Base-by-base conservation (phyloP, 2,797 vertebrate genomes). In the Tapirus indicus region DNA sequence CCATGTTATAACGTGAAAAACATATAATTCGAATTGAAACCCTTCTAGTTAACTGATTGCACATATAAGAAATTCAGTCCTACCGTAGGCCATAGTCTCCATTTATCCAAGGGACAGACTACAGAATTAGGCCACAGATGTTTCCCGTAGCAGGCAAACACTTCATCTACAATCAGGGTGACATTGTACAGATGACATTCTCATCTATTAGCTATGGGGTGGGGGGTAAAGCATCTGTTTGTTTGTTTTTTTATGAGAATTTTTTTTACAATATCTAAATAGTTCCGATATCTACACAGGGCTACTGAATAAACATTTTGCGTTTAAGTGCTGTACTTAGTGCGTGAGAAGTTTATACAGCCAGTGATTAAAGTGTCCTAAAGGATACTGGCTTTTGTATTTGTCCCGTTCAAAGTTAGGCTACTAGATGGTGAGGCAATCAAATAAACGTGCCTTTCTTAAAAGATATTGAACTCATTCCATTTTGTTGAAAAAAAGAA, bases 281-380 rank as follows among this genome's bases (percentile, higher is more conserved):
- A 82, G 44, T 95, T 94, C 69, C 94, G 23, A 72, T 77, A 79
- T 72, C 44, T 88, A 62, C 68, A 71, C 4, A 64, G 47, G 82
- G 47, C 49, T 21, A 95, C 66, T 35, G 35, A 97, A 88, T 86
- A 88, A 94, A 72, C 47, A 95, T 88, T 96, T 96, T 96, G 72
- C 77, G 95, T 41, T 90, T 94, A 92, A 92, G 58, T 83, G 32
- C 38, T 87, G 32, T 88, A 58, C 54, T 92, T 82, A 85, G 20
- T 60, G 72, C 79, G 32, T 74, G 23, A 96, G 64, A 96, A 29
- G 85, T 58, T 82, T 92, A 92, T 82, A 60, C 8, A 87, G 54
- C 56, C 60, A 88, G 78, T 74, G 47, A 90, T 95, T 92, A 92
- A 89, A 32, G 41, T 82, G 35, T 41, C 82, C 58, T 32, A 94